Evolutionary conservation across 1,140 invertebrate species (phyloP), one percentile per base, ranked within the genome.

Genomic region (Drosophila navojoa): DNA sequence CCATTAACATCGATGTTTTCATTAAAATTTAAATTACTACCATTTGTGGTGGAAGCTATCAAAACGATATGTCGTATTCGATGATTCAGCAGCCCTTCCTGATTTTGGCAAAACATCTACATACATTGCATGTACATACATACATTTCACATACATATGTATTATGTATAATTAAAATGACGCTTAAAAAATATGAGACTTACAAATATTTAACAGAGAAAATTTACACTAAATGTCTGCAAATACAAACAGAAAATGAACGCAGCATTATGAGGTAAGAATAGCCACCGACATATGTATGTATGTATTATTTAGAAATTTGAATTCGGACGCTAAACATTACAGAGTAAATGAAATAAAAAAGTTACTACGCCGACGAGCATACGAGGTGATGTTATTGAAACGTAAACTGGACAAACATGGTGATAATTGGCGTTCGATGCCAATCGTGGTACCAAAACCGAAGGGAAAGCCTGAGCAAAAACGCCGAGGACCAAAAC

Each of bases 401-500:
- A 92, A 92, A 38, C 71, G 44, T n/a, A 66, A 89, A 0, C 67
- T 92, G 5, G 91, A 92, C 49, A 87, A 76, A 13, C 81, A 91
- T 52, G 82, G 91, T 13, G 91, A 92, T 44, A 77, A 79, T 16
- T 92, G 91, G 91, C 82, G 91, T 0, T 54, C 76, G 9, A 61
- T 92, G 2, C 89, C 91, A n/a, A 90, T 92, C 75, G 75, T 81
- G n/a, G 80, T 76, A 0, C 89, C 76, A 16, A 81, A 90, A 64
- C 82, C 91, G 7, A 92, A 87, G 13, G 75, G 91, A 2, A 92
- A 91, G 62, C 82, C 86, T 0, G 91, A 92, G 27, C 85, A 91
- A 27, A 89, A 87, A 27, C 79, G 89, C 7, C 79, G 91, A 0
- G 91, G 91, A 1, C 91, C 90, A 0, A 92, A 92, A 25, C 89